Base-by-base conservation (phyloP, 2,888 invertebrate genomes). In the Brassicogethes aeneus region DNA sequence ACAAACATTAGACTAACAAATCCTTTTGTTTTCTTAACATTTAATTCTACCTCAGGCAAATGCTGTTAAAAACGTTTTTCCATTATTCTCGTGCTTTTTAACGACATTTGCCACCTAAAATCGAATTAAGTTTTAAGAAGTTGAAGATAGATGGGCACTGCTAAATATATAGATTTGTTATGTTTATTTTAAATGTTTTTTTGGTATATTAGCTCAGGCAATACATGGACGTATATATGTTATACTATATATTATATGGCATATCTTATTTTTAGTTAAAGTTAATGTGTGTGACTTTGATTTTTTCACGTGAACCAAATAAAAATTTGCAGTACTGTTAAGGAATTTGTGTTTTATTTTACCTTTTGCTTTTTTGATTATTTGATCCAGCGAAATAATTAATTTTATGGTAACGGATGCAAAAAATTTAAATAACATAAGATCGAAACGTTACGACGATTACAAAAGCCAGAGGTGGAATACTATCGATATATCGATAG, bases 361-460 rank as follows among this genome's bases (percentile, higher is more conserved):
- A 7, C 23, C 23, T 5, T 23, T 23, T 10, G n/a, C n/a, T n/a
- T n/a, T n/a, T n/a, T n/a, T n/a, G n/a, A n/a, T n/a, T n/a, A n/a
- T n/a, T n/a, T n/a, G n/a, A n/a, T n/a, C n/a, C n/a, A n/a, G n/a
- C n/a, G n/a, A n/a, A n/a, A n/a, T n/a, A n/a, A n/a, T n/a, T n/a
- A n/a, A n/a, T n/a, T n/a, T n/a, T n/a, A n/a, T n/a, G n/a, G n/a
- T n/a, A n/a, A n/a, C n/a, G n/a, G n/a, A n/a, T n/a, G n/a, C n/a
- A n/a, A n/a, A n/a, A n/a, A n/a, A n/a, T n/a, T n/a, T n/a, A n/a
- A n/a, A n/a, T n/a, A n/a, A n/a, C n/a, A n/a, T n/a, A n/a, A n/a
- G n/a, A n/a, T 58, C 60, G 17, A 51, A 62, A 44, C 46, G 62
- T 16, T 61, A 62, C 49, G 61, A 62, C 30, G 63, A 62, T 50